Percentiles rank a stretch among this genome's conserved stretches.
Conservation (phyloP, 2,888 invertebrate species). For the Leucoma salicis region DNA sequence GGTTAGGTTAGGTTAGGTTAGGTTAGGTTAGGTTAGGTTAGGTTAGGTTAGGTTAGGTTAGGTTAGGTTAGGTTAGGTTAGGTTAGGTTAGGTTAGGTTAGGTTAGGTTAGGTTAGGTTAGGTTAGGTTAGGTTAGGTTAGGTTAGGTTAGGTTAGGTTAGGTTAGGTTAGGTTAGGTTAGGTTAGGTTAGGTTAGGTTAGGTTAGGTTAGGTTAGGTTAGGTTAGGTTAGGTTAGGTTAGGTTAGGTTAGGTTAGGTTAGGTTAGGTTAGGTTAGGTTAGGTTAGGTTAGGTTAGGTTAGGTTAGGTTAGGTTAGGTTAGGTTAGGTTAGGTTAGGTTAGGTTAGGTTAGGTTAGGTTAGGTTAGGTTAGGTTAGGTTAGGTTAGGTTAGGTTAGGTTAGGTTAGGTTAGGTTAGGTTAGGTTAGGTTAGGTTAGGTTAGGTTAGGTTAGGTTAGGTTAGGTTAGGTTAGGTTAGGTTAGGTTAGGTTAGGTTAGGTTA, state of each 20-base stretch:
- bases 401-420: slow-evolving; percentile 11
- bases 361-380: slow-evolving; percentile 8
- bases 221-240: slow-evolving; percentile 8
- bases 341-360: slow-evolving; percentile 5
- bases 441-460: slow-evolving; percentile 7
- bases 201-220: slow-evolving; percentile 12
- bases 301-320: slow-evolving; percentile 2
- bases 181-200: slow-evolving; percentile 15
- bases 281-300: slow-evolving; percentile 7
- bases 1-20: slow-evolving; percentile 23
- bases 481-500: slow-evolving; percentile 11
- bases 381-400: slow-evolving; percentile 7
- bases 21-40: slow-evolving; percentile 22
- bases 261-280: slow-evolving; percentile 8
- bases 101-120: slow-evolving; percentile 19
- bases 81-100: slow-evolving; percentile 19
- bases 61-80: slow-evolving; percentile 17
- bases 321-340: slow-evolving; percentile 1
- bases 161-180: slow-evolving; percentile 16
- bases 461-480: slow-evolving; percentile 17
- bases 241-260: slow-evolving; percentile 8
- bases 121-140: slow-evolving; percentile 18
- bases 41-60: slow-evolving; percentile 21
- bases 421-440: slow-evolving; percentile 7
- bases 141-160: slow-evolving; percentile 17